These are phyloP conservation scores for Aphyosemion australe DNA, from an alignment of 2,113 vertebrate genomes.

Conservation along the genomic window DNA sequence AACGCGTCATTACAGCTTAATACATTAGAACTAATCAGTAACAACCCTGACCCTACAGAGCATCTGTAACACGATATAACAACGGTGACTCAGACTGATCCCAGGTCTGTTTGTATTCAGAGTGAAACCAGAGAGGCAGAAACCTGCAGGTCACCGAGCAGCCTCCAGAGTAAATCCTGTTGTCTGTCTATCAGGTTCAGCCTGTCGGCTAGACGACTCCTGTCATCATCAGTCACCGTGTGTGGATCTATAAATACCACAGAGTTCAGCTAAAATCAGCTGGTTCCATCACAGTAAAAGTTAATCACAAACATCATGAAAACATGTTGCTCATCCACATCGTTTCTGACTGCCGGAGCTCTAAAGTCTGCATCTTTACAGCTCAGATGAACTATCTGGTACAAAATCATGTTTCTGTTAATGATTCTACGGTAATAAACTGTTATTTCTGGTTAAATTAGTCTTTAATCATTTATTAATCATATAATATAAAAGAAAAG, in stretches of 20 bases:
- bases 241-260: neutral
- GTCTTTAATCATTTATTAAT: too few species aligned
- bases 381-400: too few species aligned
- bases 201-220: slow-evolving; percentile 27
- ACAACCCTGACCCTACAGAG: neutral
- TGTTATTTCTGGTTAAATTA: too few species aligned
- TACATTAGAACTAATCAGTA: too few species aligned
- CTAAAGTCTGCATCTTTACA: too few species aligned
- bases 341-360: neutral
- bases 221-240: neutral
- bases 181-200: slow-evolving; percentile 55
- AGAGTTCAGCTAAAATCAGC: neutral
- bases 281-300: neutral
- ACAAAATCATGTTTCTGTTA: too few species aligned
- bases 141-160: slow-evolving; percentile 7
- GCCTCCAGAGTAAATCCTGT: slow-evolving; percentile 17
- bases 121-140: slow-evolving; percentile 34
- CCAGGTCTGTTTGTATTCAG: slow-evolving; percentile 11
- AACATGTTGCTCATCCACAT: neutral
- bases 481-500: too few species aligned
- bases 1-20: too few species aligned
- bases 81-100: slow-evolving; percentile 23
- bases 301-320: neutral
- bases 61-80: neutral
- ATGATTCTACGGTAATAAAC: too few species aligned